Conservation (phyloP, 2,113 vertebrate genomes). For the Hydropotes inermis region DNA sequence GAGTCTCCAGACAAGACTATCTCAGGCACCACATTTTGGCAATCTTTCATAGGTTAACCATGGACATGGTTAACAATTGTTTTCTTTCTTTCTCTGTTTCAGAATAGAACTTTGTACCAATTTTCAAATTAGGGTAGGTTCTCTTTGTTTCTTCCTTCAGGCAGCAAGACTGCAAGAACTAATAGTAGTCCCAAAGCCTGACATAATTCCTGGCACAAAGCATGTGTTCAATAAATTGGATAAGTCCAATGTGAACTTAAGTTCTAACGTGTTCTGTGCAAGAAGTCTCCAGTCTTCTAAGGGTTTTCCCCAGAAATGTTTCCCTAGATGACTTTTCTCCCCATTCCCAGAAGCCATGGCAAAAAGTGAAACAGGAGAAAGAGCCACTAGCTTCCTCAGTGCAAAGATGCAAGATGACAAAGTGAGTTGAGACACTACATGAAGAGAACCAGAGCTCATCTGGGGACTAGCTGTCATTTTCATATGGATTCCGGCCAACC, state of each 20-base stretch:
- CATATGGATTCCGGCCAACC: constrained; percentile 7
- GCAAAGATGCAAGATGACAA: neutral
- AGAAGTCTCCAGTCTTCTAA: neutral
- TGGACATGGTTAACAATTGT: neutral
- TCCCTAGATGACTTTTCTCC: neutral
- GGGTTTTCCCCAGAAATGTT: neutral
- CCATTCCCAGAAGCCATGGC: neutral
- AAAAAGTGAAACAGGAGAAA: neutral
- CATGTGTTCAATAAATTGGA: neutral
- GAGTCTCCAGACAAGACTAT: neutral
- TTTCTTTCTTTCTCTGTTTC: neutral
- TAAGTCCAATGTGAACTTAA: neutral
- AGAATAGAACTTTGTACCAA: neutral
- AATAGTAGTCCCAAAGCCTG: neutral
- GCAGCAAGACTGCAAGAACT: neutral
- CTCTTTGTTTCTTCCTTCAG: neutral
- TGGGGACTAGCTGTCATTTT: neutral
- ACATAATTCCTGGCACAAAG: neutral
- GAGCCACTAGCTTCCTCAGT: neutral
- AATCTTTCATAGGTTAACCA: too few relatives aligned
- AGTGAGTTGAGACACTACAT: neutral
- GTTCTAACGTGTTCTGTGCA: neutral
- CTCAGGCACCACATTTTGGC: too few relatives aligned
- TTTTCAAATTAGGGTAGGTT: neutral
- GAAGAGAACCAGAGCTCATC: neutral